Conservation (phyloP, 2,797 vertebrate genomes). For the Sebastes flavidus region DNA sequence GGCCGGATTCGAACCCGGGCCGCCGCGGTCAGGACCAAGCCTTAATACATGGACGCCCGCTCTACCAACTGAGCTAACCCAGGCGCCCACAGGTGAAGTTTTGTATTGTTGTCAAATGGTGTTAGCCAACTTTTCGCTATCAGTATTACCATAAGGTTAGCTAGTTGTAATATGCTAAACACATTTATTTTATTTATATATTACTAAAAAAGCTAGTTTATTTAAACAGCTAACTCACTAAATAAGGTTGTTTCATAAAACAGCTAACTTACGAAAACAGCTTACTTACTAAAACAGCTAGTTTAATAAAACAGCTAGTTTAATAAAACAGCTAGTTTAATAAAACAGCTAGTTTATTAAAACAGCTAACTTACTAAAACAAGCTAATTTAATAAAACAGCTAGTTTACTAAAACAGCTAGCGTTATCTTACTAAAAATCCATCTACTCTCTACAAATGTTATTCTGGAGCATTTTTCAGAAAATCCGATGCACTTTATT, state of each 20-base stretch:
- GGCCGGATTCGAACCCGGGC: too few relatives aligned
- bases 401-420: background rate
- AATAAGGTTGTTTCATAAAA: too few relatives aligned
- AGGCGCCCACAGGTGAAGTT: background rate
- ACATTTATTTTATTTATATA: too few relatives aligned
- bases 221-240: too few relatives aligned
- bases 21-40: too few relatives aligned
- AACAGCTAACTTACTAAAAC: background rate
- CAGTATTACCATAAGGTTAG: background rate
- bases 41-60: too few relatives aligned
- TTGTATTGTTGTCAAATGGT: background rate
- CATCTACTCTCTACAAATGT: background rate
- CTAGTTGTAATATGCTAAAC: background rate
- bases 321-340: too few relatives aligned
- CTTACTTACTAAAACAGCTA: too few relatives aligned
- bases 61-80: too few relatives aligned
- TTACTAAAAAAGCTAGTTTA: too few relatives aligned
- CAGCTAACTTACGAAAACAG: too few relatives aligned
- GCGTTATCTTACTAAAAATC: background rate
- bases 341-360: background rate
- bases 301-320: background rate
- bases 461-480: slow-evolving; percentile 2
- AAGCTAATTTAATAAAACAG: background rate
- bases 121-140: background rate
- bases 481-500: slow-evolving; percentile 34